These are phyloP conservation scores for Eilema sororculum DNA, from an alignment of 2,888 invertebrate species.

Conservation along the genomic window DNA sequence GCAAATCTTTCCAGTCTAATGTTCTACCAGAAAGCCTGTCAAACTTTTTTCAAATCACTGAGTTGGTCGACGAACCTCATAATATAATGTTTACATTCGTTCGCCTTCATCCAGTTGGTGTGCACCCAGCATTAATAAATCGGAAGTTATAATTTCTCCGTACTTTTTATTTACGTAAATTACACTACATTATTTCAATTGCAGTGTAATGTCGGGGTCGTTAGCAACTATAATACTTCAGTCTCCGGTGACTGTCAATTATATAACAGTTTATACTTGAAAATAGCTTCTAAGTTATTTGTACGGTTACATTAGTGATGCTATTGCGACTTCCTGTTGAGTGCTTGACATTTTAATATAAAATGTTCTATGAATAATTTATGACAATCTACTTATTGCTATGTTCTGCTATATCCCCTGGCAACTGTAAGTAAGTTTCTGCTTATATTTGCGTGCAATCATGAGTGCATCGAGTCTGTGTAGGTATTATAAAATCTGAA, in stretches of 20 bases:
- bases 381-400: neutral
- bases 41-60: too few relatives aligned
- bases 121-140: neutral
- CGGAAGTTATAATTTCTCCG: neutral
- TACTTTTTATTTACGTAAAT: neutral
- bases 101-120: neutral
- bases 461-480: neutral
- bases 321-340: too few relatives aligned
- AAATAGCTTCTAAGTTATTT: too few relatives aligned
- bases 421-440: neutral
- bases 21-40: too few relatives aligned
- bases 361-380: slow-evolving; percentile 5
- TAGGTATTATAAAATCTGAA: too few relatives aligned
- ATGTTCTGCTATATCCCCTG: neutral
- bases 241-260: slow-evolving; percentile 5
- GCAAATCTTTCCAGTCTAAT: too few relatives aligned
- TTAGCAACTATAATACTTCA: neutral
- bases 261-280: too few relatives aligned
- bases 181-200: neutral
- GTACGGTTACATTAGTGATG: neutral
- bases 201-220: neutral
- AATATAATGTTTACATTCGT: too few relatives aligned
- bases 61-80: too few relatives aligned
- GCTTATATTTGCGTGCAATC: neutral
- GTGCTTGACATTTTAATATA: slow-evolving; percentile 2